Evolutionary conservation across 2,888 invertebrate genomes (phyloP).

Genomic region (Caenorhabditis doughertyi): DNA sequence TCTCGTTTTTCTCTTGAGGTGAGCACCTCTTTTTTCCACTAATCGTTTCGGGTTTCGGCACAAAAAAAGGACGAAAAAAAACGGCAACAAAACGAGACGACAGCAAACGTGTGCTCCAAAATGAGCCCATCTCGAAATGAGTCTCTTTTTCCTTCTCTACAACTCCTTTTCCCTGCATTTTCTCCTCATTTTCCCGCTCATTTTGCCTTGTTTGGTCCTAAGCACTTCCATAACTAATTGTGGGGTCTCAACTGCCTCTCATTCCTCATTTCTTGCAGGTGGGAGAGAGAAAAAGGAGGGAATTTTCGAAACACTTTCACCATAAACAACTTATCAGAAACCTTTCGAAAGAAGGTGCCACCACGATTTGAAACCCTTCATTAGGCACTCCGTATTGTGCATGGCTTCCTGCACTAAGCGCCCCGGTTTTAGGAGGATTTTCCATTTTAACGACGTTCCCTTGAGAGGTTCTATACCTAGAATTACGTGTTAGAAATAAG

Average conservation of each 20-base stretch:
- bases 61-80: conserved; percentile 17
- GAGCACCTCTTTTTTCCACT: conserved; percentile 15
- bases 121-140: conserved; percentile 58
- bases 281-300: no score
- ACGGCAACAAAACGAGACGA: conserved; percentile 38
- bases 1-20: conserved; percentile 13
- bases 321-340: conserved; percentile 54
- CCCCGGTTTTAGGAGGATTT: conserved; percentile 35
- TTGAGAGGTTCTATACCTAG: conserved; percentile 2
- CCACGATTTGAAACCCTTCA: conserved; percentile 50
- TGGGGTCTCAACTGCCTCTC: conserved; percentile 21
- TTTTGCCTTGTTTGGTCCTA: conserved; percentile 41
- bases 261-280: conserved; percentile 27
- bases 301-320: conserved; percentile 37
- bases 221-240: conserved; percentile 53
- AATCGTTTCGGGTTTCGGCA: conserved; percentile 59
- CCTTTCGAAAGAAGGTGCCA: conserved; percentile 9
- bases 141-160: conserved; percentile 36
- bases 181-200: conserved; percentile 30
- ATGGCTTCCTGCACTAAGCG: conserved; percentile 54
- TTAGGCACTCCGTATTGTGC: conserved; percentile 48
- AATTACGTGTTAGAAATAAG: no score
- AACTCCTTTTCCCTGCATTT: conserved; percentile 5
- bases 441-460: conserved; percentile 6
- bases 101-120: conserved; percentile 49